Base-by-base conservation (phyloP, 2,113 vertebrate genomes). In the Okapia johnstoni region DNA sequence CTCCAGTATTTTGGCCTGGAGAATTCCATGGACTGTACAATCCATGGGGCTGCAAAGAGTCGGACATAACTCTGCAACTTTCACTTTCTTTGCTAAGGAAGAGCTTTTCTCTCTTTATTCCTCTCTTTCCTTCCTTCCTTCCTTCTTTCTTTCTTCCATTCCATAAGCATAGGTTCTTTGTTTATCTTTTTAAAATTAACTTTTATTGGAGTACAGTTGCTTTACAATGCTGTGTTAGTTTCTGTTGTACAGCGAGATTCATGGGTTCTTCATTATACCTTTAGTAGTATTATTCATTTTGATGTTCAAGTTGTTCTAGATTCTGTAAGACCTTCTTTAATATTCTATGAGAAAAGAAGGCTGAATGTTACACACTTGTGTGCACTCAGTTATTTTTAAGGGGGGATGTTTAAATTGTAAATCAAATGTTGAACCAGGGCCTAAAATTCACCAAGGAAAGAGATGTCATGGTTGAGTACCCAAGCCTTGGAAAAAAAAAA, bases 401-500 rank as follows among this genome's bases (percentile, higher is more conserved):
- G 26, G 40, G 40, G 70, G 54, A 55, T 81, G 58, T 90, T 90
- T 89, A 89, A 66, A 84, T 63, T 86, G 73, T 80, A 79, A 96
- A 96, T 73, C 73, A 79, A 90, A 80, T 76, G 40, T 73, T n/a
- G 48, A 88, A 63, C 30, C 17, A 43, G n/a, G 76, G 54, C 76
- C 93, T 96, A 88, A 93, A 90, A 87, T 19, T 70, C 63, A 96
- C 52, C 73, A 63, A 63, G 66, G 48, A 95, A 93, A 60, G 84
- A 89, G 58, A 90, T 12, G 54, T n/a, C 11, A 54, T 16, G 36
- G 58, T 66, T 97, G 80, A 70, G 28, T 83, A 40, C 48, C 33
- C 52, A 61, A 77, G 48, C 30, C 30, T 63, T 63, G 23, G n/a
- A n/a, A n/a, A 15, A 28, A 48, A 77, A 17, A 80, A 93, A 80